Conservation (phyloP, 2,113 vertebrate species). For the Zootoca vivipara region DNA sequence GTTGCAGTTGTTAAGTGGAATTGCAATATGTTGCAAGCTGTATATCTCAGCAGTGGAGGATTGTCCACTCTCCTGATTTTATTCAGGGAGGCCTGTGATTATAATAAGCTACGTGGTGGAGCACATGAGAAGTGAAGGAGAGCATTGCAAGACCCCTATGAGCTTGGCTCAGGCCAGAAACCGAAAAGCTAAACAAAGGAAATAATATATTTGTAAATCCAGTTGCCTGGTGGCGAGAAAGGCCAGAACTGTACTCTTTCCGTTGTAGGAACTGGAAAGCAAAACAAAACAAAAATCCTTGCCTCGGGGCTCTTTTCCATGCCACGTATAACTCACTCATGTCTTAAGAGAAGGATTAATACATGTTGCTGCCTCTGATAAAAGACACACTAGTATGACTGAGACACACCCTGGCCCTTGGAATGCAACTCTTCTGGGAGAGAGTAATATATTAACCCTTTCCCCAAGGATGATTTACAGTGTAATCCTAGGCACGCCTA, state of each 20-base stretch:
- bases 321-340: not conserved
- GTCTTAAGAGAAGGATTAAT: not conserved
- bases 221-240: not conserved
- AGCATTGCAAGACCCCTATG: not conserved
- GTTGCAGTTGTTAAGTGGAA: not conserved
- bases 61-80: not conserved
- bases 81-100: not conserved
- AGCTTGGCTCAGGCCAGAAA: not conserved
- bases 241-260: not conserved
- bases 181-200: slow-evolving; percentile 1
- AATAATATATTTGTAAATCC: not conserved
- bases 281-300: not conserved
- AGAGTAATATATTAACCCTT: not conserved
- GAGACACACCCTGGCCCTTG: not conserved
- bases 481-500: no score
- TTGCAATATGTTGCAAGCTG: not conserved
- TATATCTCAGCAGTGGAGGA: not conserved
- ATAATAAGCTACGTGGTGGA: not conserved
- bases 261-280: not conserved
- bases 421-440: not conserved
- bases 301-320: slow-evolving; percentile 1
- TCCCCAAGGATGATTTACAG: not conserved
- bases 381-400: not conserved
- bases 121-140: not conserved
- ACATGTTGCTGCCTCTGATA: not conserved